A percentile compares a stretch with the other conserved stretches of the same genome.
These are phyloP conservation scores for Cichladusa arquata DNA, from an alignment of 2,113 vertebrate species.

Conservation along the genomic window DNA sequence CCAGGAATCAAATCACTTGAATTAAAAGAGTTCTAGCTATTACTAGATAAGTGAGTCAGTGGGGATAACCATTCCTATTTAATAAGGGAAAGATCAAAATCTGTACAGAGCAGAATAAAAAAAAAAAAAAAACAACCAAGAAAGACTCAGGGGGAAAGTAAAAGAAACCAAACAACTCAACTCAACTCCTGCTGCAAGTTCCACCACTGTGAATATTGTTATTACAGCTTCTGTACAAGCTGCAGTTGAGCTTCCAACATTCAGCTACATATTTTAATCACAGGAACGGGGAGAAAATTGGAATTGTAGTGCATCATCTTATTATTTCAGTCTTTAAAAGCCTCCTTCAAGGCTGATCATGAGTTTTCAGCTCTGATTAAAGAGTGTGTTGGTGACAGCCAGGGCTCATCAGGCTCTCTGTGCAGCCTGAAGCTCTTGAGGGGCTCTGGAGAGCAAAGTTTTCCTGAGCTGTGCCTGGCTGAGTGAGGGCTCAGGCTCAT, in stretches of 20 bases:
- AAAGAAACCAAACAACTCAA: neutral
- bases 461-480: neutral
- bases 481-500: neutral
- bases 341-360: neutral
- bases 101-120: neutral
- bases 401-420: neutral
- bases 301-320: neutral
- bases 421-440: neutral
- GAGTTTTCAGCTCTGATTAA: neutral
- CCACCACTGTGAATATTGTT: neutral
- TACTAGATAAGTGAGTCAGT: conserved; percentile 24
- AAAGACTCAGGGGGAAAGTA: neutral
- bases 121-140: neutral
- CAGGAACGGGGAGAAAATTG: neutral
- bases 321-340: conserved; percentile 11
- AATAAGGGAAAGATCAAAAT: conserved; percentile 23
- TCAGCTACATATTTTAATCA: neutral
- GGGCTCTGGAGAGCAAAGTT: neutral
- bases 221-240: neutral
- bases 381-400: neutral
- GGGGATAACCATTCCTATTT: conserved; percentile 15
- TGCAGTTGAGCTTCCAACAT: neutral
- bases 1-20: conserved; percentile 17
- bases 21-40: conserved; percentile 35
- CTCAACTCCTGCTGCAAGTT: neutral